phyloP scores from a whole-genome alignment of 2,113 vertebrate species.

The Columbina picui region DNA sequence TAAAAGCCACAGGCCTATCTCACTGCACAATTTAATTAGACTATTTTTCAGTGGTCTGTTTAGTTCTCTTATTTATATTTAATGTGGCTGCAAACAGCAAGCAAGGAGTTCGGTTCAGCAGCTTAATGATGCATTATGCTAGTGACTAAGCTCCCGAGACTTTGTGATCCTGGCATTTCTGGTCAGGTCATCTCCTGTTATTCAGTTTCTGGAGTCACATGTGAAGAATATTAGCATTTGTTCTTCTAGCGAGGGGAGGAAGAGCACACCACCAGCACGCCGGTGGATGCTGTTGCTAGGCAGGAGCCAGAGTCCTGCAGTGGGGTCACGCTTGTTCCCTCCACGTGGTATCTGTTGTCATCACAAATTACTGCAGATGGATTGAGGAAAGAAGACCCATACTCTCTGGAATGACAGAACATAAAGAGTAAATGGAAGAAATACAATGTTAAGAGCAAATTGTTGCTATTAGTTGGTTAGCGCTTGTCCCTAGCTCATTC shows the following conservation, averaged over 20 bases:
- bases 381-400: not conserved
- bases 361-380: not conserved
- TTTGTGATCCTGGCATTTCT: conserved; percentile 16
- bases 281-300: not conserved
- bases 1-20: conserved; percentile 60
- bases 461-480: not conserved
- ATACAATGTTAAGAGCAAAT: not conserved
- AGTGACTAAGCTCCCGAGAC: conserved; percentile 48
- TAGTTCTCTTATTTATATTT: conserved; percentile 81
- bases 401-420: not conserved
- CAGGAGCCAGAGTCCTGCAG: conserved; percentile 30
- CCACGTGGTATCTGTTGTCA: conserved; percentile 28
- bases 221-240: not conserved
- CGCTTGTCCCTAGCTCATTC: not conserved
- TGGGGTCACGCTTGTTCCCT: not conserved
- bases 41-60: conserved; percentile 79
- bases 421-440: not conserved
- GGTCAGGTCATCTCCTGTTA: conserved; percentile 48
- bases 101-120: conserved; percentile 52
- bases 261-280: not conserved
- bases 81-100: conserved; percentile 73
- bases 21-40: conserved; percentile 73
- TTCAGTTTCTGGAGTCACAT: conserved; percentile 50
- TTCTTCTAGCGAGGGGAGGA: not conserved
- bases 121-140: conserved; percentile 70